A percentile compares a stretch with the other conserved stretches of the same genome.
Conservation (phyloP, 2,113 vertebrate genomes). For the Tetraodon nigroviridis region DNA sequence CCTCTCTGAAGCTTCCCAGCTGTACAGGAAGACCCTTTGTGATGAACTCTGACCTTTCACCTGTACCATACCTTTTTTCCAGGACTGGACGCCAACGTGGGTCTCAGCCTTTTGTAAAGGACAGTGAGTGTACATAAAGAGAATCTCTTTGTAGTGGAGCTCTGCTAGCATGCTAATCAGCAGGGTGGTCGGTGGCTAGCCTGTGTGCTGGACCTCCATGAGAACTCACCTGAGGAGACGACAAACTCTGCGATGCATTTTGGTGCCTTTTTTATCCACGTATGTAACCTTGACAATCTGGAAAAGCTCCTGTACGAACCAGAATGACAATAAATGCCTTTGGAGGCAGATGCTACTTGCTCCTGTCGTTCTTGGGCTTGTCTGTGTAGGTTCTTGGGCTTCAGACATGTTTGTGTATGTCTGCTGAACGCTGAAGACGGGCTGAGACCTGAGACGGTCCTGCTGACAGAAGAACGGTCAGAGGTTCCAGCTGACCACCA, state of each 20-base stretch:
- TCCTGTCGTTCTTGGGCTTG: conserved; percentile 32
- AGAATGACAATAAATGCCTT: conserved; percentile 90
- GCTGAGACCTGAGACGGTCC: no score
- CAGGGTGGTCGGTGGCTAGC: conserved; percentile 65
- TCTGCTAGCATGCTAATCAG: conserved; percentile 82
- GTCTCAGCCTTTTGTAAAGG: conserved; percentile 63
- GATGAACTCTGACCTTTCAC: conserved; percentile 51
- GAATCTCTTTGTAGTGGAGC: conserved; percentile 48
- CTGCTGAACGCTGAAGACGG: no score
- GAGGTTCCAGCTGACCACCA: no score
- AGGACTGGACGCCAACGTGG: conserved; percentile 87
- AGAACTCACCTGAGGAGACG: conserved; percentile 79
- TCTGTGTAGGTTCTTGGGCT: no score
- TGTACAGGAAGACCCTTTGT: conserved; percentile 16
- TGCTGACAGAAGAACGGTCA: no score
- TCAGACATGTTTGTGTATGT: no score
- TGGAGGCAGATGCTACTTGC: conserved; percentile 37
- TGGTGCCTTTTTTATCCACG: conserved; percentile 96
- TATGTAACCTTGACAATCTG: conserved; percentile 96
- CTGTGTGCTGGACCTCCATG: conserved; percentile 81
- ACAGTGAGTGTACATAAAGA: conserved; percentile 49
- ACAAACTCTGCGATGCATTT: conserved; percentile 89
- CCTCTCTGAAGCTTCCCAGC: conserved; percentile 7
- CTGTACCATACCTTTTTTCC: conserved; percentile 64
- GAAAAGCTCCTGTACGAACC: conserved; percentile 88